Conservation (phyloP, 2,888 invertebrate genomes). For the Coecobrya sp. region DNA sequence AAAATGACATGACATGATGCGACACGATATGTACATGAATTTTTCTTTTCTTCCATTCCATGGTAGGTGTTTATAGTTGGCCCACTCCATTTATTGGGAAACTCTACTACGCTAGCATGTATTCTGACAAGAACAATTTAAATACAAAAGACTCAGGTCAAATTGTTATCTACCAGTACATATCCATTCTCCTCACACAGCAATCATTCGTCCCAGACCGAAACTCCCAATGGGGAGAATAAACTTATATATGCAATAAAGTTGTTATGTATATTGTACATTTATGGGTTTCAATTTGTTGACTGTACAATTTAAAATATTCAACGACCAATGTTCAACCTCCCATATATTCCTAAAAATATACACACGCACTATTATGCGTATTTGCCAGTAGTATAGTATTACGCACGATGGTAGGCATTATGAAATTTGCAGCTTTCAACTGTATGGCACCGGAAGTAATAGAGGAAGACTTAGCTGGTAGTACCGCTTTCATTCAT, state of each 20-base stretch:
- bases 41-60: not conserved
- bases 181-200: no score
- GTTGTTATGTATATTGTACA: not conserved
- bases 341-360: not conserved
- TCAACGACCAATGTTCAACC: not conserved
- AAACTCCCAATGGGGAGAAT: no score
- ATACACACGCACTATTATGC: not conserved
- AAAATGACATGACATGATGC: conserved; percentile 38
- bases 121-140: no score
- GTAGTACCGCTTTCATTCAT: not conserved
- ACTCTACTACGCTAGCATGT: not conserved
- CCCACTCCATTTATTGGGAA: conserved; percentile 1
- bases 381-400: not conserved
- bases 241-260: not conserved
- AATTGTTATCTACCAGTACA: no score
- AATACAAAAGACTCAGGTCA: no score
- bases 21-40: not conserved
- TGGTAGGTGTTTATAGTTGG: not conserved
- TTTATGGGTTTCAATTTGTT: conserved; percentile 23
- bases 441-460: not conserved
- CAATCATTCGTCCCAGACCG: no score
- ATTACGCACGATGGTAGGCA: no score
- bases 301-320: conserved; percentile 4
- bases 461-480: not conserved
- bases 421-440: not conserved